These are phyloP conservation scores for Andricus curvator DNA, from an alignment of 2,888 invertebrate genomes.

Conservation along the genomic window DNA sequence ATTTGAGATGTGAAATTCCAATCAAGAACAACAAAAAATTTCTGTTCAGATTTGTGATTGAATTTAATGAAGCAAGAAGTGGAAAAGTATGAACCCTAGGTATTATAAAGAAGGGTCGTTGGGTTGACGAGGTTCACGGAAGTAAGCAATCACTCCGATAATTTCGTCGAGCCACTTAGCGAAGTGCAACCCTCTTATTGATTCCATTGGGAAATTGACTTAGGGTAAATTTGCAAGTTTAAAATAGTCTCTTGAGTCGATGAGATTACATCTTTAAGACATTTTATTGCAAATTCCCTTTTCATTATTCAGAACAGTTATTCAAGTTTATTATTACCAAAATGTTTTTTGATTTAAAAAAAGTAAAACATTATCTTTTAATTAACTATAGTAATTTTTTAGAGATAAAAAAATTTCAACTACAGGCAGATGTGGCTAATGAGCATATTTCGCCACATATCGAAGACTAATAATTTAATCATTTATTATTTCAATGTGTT, in stretches of 20 bases:
- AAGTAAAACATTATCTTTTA: neutral
- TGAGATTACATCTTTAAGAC: constrained; percentile 25
- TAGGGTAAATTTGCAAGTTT: constrained; percentile 37
- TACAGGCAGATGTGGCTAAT: too few relatives aligned
- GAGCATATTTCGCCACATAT: too few relatives aligned
- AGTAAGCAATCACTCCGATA: constrained; percentile 62
- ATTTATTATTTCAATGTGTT: too few relatives aligned
- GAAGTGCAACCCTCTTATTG: constrained; percentile 57
- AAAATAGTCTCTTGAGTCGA: constrained; percentile 34
- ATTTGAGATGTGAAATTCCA: neutral
- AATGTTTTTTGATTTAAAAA: neutral
- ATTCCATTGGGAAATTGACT: constrained; percentile 49
- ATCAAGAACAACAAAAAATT: neutral
- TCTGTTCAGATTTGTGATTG: constrained; percentile 13
- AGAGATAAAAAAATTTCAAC: too few relatives aligned
- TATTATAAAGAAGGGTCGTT: constrained; percentile 45
- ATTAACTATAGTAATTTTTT: too few relatives aligned
- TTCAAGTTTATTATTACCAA: neutral
- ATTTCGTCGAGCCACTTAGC: constrained; percentile 59
- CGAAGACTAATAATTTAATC: too few relatives aligned
- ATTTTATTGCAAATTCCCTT: neutral
- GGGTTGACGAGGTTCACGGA: constrained; percentile 60
- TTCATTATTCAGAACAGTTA: neutral
- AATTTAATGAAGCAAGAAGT: constrained; percentile 26
- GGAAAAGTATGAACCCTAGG: constrained; percentile 14